Evolutionary conservation across 2,888 invertebrate genomes (phyloP).

Genomic region (Cantharis lateralis): DNA sequence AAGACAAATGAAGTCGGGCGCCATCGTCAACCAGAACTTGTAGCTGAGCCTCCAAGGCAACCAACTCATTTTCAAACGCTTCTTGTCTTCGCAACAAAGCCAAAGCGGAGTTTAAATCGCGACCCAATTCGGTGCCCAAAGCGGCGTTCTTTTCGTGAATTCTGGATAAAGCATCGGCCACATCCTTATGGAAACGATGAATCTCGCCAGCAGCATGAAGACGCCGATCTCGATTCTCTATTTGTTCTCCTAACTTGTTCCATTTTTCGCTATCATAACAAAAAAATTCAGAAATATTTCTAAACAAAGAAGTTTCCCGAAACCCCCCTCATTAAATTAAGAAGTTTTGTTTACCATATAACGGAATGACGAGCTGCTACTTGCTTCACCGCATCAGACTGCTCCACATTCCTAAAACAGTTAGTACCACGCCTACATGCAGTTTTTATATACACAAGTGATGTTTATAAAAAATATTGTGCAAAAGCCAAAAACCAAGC

Average conservation of each 20-base stretch:
- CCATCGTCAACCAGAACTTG: conserved; percentile 93
- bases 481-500: neutral
- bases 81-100: conserved; percentile 86
- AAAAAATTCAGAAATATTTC: neutral
- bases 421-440: conserved; percentile 50
- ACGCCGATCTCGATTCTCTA: conserved; percentile 84
- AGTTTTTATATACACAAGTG: conserved; percentile 6
- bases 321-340: neutral
- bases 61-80: conserved; percentile 90
- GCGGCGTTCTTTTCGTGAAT: conserved; percentile 89
- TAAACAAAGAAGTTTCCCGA: neutral
- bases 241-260: conserved; percentile 85
- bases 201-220: conserved; percentile 95
- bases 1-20: conserved; percentile 80
- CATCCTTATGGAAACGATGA: conserved; percentile 96
- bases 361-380: conserved; percentile 58
- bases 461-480: neutral
- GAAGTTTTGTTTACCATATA: conserved; percentile 53
- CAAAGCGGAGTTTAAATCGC: conserved; percentile 86
- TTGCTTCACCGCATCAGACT: conserved; percentile 58
- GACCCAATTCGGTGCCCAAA: conserved; percentile 76
- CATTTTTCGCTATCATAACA: conserved; percentile 69
- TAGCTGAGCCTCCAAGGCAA: conserved; percentile 88
- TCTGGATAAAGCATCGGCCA: conserved; percentile 85
- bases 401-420: conserved; percentile 49